Evolutionary conservation across 1,140 invertebrate species (phyloP), one percentile per base, ranked within the genome.

Genomic region (Druon quercuslanigerum): DNA sequence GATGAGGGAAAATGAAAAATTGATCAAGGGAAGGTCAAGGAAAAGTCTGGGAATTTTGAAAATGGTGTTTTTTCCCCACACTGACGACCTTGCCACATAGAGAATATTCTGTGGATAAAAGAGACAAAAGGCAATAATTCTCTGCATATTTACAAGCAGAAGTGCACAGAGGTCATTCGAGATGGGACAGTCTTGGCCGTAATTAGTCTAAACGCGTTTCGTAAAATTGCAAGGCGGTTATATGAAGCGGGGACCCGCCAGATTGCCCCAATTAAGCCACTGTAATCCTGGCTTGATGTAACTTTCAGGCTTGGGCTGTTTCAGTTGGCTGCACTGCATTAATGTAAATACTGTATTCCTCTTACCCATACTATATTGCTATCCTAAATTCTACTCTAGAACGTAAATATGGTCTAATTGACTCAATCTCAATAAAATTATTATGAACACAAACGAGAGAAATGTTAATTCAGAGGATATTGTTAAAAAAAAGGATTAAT

Each of bases 281-380:
- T 17, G 52, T 54, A 54, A 54, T 54, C 52, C 52, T 19, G 17
- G 17, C 17, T 19, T 54, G 52, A 54, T 54, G 52, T 19, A 19
- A 54, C 14, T 54, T 54, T 8, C 52, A 54, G 52, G 52, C 4
- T 54, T 19, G 52, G 9, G 52, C 11, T 54, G 52, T 54, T 54
- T 54, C 52, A 54, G 52, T n/a, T 54, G 52, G 52, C 52, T 16
- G 52, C 52, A 54, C 52, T 54, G 52, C 3, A 54, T 66, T 66
- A 66, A 66, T 66, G 57, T 66, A 66, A 66, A 66, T 66, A 40
- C 25, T 20, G 25, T 66, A 66, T 66, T 66, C 12, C 25, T 14
- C 33, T 66, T 66, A 33, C 20, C 57, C 25, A 33, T 20, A 66
- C 33, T 40, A 2, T 16, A 13, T 20, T 66, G 19, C 6, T 40